Base-by-base conservation (phyloP, 2,113 vertebrate species). In the Indicator indicator region DNA sequence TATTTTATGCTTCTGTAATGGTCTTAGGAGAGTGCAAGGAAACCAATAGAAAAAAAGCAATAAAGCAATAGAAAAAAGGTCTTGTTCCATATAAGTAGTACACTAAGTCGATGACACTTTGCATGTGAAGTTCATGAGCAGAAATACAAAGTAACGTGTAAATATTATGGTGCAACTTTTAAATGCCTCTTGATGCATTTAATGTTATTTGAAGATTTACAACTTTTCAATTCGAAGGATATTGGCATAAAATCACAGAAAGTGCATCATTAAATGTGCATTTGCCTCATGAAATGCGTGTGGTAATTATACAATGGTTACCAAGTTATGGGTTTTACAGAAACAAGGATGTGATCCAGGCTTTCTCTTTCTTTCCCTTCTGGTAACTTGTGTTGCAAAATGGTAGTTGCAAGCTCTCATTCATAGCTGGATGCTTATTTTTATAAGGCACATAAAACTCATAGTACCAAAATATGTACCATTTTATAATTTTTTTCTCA, bases 281-380 rank as follows among this genome's bases (percentile, higher is more conserved):
- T 95, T 88, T 82, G 1, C 3, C 42, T 86, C 20, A 1, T 63
- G 18, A 76, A 87, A 74, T 90, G 4, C 80, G 26, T 67, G 36
- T 89, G 58, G n/a, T 63, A 79, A 69, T 90, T 55, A 60, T 52
- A 65, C 12, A 80, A 52, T 72, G 72, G n/a, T 93, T 92, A 67
- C 58, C 44, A 90, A 62, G 90, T 80, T 32, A 10, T 14, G 23
- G 19, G 14, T 30, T 72, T 83, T 87, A 59, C 7, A 60, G 86
- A 68, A 84, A 52, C 42, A 89, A 73, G 38, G 9, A 15, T 76
- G 23, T 26, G 21, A 68, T 93, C 62, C 54, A 74, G 36, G 33
- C 27, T 94, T 78, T 78, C 30, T 58, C 1, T 78, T 86, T 87
- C 30, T 81, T 85, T 72, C 28, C 67, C 36, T 74, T 81, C 60